phyloP scores from a whole-genome alignment of 2,888 invertebrate genomes.

The Alloscopus bannaensis region DNA sequence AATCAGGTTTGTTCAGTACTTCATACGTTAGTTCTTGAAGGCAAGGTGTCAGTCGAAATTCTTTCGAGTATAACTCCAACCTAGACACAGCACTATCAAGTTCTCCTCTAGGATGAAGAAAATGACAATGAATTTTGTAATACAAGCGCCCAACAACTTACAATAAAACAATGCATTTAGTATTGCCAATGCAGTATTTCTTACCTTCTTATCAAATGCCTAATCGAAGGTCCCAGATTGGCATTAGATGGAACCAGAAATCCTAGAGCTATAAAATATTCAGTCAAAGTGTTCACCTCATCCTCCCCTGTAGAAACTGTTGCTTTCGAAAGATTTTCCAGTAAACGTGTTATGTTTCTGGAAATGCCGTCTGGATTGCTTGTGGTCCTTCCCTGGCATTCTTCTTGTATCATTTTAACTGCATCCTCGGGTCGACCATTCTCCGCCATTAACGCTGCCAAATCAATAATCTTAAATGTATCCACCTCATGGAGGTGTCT shows the following conservation, averaged over 20 bases:
- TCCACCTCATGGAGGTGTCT: conserved; percentile 34
- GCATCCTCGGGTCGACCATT: conserved; percentile 35
- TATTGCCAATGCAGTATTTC: neutral
- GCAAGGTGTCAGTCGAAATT: conserved; percentile 50
- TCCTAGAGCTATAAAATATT: conserved; percentile 40
- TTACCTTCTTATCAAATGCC: conserved; percentile 48
- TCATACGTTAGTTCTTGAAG: conserved; percentile 54
- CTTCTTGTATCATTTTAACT: conserved; percentile 20
- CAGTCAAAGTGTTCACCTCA: conserved; percentile 16
- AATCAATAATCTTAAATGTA: conserved; percentile 63
- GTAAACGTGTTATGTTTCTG: conserved; percentile 54
- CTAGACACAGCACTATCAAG: conserved; percentile 44
- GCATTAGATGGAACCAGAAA: conserved; percentile 46
- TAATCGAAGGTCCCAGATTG: conserved; percentile 52
- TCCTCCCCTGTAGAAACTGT: neutral
- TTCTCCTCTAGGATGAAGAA: conserved; percentile 28
- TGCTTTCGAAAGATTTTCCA: conserved; percentile 50
- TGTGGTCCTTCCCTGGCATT: conserved; percentile 9
- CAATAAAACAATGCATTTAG: neutral
- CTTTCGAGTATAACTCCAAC: conserved; percentile 40
- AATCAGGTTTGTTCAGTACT: conserved; percentile 40
- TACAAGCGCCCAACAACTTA: neutral
- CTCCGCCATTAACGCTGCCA: conserved; percentile 55
- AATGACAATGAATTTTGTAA: neutral
- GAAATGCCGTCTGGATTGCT: conserved; percentile 31